These are phyloP conservation scores for Eulithis testata DNA, from an alignment of 2,888 invertebrate species.

Conservation along the genomic window DNA sequence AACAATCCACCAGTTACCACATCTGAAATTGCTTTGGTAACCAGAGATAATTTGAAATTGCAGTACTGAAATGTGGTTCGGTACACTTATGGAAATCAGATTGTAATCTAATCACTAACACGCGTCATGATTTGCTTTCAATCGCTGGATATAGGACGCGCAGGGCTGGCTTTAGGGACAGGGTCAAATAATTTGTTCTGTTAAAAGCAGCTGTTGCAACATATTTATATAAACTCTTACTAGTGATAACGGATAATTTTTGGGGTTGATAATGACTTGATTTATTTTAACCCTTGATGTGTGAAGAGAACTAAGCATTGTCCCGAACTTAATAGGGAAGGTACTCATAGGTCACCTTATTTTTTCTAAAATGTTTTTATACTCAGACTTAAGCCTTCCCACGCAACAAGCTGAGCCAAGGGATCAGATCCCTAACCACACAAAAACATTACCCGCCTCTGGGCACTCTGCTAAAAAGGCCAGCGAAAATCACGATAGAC, in stretches of 20 bases:
- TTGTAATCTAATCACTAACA: constrained; percentile 60
- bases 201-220: too few species aligned
- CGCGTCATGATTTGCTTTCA: constrained; percentile 57
- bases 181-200: too few species aligned
- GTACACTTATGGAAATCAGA: constrained; percentile 60
- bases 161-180: constrained; percentile 21
- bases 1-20: constrained; percentile 28
- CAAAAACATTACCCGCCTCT: not conserved
- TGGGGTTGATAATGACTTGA: too few species aligned
- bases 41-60: constrained; percentile 50
- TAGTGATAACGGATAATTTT: too few species aligned
- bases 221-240: too few species aligned
- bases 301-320: too few species aligned
- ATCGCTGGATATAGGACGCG: constrained; percentile 50
- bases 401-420: not conserved
- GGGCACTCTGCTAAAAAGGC: not conserved
- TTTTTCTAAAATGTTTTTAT: too few species aligned
- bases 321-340: too few species aligned
- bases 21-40: constrained; percentile 40
- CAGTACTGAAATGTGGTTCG: constrained; percentile 46
- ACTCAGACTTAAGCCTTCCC: too few species aligned
- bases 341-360: too few species aligned
- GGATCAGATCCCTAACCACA: not conserved
- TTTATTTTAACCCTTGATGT: too few species aligned
- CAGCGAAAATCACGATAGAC: not conserved